A percentile compares a stretch with the other conserved stretches of the same genome.
Evolutionary conservation across 2,888 invertebrate species (phyloP).

Genomic region (Automeris io): DNA sequence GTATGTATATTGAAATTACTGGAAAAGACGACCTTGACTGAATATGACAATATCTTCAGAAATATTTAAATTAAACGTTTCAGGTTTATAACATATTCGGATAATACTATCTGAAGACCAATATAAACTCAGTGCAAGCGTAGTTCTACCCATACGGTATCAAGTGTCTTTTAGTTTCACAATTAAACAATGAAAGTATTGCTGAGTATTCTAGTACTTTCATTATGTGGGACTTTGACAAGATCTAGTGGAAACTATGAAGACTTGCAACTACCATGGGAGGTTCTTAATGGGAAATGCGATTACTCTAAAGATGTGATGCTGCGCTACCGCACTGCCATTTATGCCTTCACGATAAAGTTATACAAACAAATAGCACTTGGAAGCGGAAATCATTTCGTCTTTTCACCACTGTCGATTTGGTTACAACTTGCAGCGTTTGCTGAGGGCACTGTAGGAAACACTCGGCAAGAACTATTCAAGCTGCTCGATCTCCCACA

Average conservation of each 20-base stretch:
- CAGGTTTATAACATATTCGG: too few relatives aligned
- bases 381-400: constrained; percentile 13
- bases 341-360: neutral
- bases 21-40: too few relatives aligned
- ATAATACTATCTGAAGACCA: too few relatives aligned
- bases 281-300: neutral
- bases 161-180: too few relatives aligned
- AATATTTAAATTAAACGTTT: too few relatives aligned
- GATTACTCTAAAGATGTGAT: neutral
- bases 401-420: constrained; percentile 17
- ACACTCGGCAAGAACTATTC: constrained; percentile 15
- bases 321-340: neutral
- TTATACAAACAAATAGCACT: neutral
- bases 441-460: constrained; percentile 20
- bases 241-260: neutral
- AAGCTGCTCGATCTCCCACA: constrained; percentile 17
- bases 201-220: neutral
- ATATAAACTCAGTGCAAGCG: too few relatives aligned
- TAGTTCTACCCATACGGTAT: too few relatives aligned
- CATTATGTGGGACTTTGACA: neutral
- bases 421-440: constrained; percentile 22
- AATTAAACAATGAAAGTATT: neutral
- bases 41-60: too few relatives aligned
- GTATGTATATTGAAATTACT: too few relatives aligned
- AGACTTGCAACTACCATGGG: neutral